phyloP scores from a whole-genome alignment of 2,113 vertebrate species.

The Tor tambroides region DNA sequence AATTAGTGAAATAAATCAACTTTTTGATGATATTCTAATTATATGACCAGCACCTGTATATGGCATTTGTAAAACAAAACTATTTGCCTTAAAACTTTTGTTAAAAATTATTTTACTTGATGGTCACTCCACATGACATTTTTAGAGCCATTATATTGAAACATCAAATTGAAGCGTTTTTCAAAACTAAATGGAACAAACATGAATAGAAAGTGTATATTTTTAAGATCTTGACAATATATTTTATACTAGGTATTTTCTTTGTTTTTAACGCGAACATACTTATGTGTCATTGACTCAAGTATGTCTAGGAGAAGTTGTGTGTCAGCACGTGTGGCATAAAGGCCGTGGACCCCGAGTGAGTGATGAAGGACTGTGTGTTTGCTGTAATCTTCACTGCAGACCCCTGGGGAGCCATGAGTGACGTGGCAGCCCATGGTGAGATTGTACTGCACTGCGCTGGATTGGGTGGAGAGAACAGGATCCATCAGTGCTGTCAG shows the following conservation, averaged over 20 bases:
- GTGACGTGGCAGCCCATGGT: not conserved
- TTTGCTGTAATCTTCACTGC: constrained; percentile 42
- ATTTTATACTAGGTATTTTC: not conserved
- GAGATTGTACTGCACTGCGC: constrained; percentile 30
- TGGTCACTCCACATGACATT: no score
- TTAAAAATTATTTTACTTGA: no score
- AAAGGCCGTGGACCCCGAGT: constrained; percentile 6
- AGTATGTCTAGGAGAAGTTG: not conserved
- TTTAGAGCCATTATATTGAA: not conserved
- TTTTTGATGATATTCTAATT: no score
- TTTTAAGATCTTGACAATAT: not conserved
- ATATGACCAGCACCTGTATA: no score
- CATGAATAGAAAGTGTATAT: not conserved
- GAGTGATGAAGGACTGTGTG: constrained; percentile 31
- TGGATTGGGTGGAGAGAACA: constrained; percentile 25
- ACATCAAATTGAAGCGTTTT: no score
- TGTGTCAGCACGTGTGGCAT: not conserved
- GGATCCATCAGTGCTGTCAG: constrained; percentile 54
- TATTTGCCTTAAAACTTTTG: no score
- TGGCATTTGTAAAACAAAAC: no score
- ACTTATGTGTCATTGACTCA: not conserved
- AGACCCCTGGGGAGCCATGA: not conserved
- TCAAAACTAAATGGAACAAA: not conserved
- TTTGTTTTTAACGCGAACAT: not conserved
- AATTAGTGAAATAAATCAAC: no score